Percentiles rank a stretch among this genome's conserved stretches.
phyloP scores from a whole-genome alignment of 2,113 vertebrate genomes.

The Regulus satrapa region DNA sequence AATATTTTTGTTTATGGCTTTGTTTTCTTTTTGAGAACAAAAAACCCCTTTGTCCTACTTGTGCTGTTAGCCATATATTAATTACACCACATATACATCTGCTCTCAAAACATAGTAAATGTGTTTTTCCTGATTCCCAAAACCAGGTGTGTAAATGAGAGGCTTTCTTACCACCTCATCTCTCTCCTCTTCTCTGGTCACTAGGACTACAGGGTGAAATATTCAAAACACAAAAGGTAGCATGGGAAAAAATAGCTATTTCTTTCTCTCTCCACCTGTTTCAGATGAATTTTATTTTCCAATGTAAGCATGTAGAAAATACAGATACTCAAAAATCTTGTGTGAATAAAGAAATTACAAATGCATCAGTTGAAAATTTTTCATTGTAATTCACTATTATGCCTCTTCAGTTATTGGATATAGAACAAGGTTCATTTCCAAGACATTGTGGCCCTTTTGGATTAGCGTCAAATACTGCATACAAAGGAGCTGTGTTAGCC shows the following conservation, averaged over 20 bases:
- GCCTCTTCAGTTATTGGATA: neutral
- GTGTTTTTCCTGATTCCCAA: neutral
- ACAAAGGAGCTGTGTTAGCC: neutral
- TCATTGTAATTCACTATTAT: neutral
- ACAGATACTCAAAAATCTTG: neutral
- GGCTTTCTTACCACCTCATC: neutral
- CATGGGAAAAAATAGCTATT: neutral
- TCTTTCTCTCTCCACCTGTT: neutral
- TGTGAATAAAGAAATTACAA: neutral
- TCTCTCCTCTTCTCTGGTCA: neutral
- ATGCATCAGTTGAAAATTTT: rapidly evolving
- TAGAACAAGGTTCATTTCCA: neutral
- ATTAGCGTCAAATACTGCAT: neutral
- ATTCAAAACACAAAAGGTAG: neutral
- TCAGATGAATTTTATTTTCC: neutral
- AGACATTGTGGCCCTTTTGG: neutral
- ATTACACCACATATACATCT: neutral
- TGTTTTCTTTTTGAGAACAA: neutral
- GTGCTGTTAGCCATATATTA: neutral
- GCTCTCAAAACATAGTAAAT: neutral
- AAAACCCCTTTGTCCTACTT: neutral
- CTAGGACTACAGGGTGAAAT: neutral
- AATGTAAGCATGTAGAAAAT: neutral
- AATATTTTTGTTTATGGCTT: neutral
- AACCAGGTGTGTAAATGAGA: neutral